Percentiles rank a stretch among this genome's conserved stretches.
phyloP scores from a whole-genome alignment of 2,113 vertebrate species.

The Origma solitaria region DNA sequence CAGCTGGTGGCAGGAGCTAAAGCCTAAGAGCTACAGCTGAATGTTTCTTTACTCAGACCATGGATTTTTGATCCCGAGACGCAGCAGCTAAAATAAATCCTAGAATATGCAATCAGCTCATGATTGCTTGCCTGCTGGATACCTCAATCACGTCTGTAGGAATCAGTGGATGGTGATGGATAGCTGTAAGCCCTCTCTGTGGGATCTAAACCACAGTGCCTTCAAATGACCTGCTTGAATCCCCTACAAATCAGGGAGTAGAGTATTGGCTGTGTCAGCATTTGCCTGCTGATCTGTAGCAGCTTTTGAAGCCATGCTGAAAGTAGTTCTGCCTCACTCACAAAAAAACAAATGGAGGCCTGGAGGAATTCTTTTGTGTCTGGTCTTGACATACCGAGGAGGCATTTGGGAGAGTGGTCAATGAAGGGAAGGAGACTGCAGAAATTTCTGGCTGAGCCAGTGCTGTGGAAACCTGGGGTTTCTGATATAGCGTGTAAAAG shows the following conservation, averaged over 20 bases:
- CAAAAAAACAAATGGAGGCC: not conserved
- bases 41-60: not conserved
- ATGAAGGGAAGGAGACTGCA: not conserved
- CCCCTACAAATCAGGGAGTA: not conserved
- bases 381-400: not conserved
- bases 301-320: not conserved
- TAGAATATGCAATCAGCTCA: not conserved
- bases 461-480: not conserved
- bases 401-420: not conserved
- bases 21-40: not conserved
- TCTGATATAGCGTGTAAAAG: fast-evolving
- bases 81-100: not conserved
- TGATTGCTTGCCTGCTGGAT: not conserved
- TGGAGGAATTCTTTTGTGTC: not conserved
- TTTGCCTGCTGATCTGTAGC: not conserved
- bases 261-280: fast-evolving
- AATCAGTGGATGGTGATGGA: not conserved
- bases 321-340: not conserved
- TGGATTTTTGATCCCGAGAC: not conserved
- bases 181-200: not conserved
- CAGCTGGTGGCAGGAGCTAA: not conserved
- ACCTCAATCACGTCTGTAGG: not conserved
- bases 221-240: not conserved
- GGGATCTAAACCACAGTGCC: not conserved
- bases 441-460: not conserved